Evolutionary conservation across 92 coral and sea anemone genomes (phyloP), one percentile per base, ranked within the genome.

Genomic region (Epizoanthus illoricatus): DNA sequence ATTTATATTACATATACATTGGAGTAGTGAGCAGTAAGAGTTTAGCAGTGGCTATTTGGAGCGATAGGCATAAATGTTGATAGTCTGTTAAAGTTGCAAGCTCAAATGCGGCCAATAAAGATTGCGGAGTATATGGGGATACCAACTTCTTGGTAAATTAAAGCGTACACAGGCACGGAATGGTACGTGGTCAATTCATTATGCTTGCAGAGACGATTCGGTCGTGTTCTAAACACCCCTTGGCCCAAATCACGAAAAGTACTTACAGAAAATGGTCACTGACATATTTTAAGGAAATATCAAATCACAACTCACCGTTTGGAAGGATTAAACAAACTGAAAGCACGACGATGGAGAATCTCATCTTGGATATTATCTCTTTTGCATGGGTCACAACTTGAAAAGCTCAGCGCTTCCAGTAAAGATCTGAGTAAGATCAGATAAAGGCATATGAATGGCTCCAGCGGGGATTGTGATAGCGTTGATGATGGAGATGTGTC

Each of bases 271-370:
- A 19, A 47, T 23, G 17, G 13, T 12, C 80, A 52, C 0, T 52
- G 15, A 6, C 56, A 52, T 52, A 52, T 9, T 28, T 9, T 2
- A 11, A 49, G 55, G 10, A 7, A 52, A 11, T 2, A 7, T 52
- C 12, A 52, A 13, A 9, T 52, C 15, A 52, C 10, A 52, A 52
- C 80, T 74, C 40, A 74, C 80, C 80, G 52, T 57, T 74, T 2
- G 57, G 80, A 45, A 74, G 65, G 54, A 57, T 47, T 65, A 74
- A 74, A 36, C 65, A 74, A 57, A 74, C 49, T 33, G 80, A 74
- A 74, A 74, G 80, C 45, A 57, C 65, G 23, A 74, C 47, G 18
- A 74, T 63, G 2, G 33, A 63, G 7, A 33, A 23, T 42, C 11
- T 74, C 80, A 74, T 74, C 61, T 57, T 74, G 66, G 40, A 28